Conservation (phyloP, 2,797 vertebrate species). For the Poeciliopsis paucimaculata region DNA sequence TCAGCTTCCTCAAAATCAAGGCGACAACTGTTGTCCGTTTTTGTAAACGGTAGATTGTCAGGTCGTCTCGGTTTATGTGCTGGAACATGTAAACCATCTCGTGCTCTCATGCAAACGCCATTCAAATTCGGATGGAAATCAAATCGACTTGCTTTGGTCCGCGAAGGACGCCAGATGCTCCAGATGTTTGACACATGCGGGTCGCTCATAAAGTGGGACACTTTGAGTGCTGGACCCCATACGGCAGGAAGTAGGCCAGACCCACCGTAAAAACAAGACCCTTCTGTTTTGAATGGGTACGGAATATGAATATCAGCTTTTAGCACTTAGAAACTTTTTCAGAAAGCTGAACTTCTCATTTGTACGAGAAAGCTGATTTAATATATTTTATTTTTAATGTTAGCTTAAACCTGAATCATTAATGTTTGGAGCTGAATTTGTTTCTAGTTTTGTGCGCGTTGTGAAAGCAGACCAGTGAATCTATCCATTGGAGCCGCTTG, state of each 20-base stretch:
- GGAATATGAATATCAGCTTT: background rate
- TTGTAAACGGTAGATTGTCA: background rate
- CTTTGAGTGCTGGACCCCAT: slow-evolving; percentile 28
- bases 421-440: slow-evolving; percentile 8
- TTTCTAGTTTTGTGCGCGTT: slow-evolving; percentile 4
- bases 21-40: too few species aligned
- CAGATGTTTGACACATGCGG: slow-evolving; percentile 54
- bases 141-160: slow-evolving; percentile 2
- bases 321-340: background rate
- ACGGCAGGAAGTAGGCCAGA: slow-evolving; percentile 56
- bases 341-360: background rate
- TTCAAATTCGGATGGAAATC: slow-evolving; percentile 17
- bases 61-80: background rate
- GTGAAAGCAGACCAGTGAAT: slow-evolving; percentile 49
- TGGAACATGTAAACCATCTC: slow-evolving; percentile 2
- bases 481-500: slow-evolving; percentile 5
- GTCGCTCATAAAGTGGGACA: slow-evolving; percentile 45
- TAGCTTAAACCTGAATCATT: background rate
- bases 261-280: slow-evolving; percentile 23
- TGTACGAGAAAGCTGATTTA: background rate
- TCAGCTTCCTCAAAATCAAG: background rate
- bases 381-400: background rate
- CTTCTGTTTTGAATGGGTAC: slow-evolving; percentile 1
- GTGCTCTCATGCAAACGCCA: background rate
- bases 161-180: slow-evolving; percentile 14